Evolutionary conservation across 92 coral and sea anemone genomes (phyloP).

Genomic region (Bergia sp.): DNA sequence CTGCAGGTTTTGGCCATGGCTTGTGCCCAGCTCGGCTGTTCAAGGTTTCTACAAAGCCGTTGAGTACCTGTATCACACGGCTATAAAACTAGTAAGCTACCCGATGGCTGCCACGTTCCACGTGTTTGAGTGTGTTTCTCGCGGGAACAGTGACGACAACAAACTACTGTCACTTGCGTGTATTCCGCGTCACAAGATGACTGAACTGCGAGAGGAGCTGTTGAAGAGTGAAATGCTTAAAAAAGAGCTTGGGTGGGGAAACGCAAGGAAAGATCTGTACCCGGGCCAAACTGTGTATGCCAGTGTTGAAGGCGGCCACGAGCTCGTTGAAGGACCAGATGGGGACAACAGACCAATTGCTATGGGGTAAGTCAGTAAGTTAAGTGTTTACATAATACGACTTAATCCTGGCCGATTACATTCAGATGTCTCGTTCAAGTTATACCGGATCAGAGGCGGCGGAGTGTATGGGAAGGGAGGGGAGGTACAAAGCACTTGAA

Average conservation of each 20-base stretch:
- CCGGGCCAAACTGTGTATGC: not conserved
- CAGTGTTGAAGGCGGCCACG: slow-evolving; percentile 8
- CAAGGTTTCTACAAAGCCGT: slow-evolving; percentile 9
- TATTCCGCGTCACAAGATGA: slow-evolving; percentile 10
- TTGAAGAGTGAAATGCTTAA: not conserved
- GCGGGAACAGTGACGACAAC: not conserved
- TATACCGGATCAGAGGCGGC: too few species aligned
- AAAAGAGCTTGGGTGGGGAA: not conserved
- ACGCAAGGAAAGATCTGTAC: not conserved
- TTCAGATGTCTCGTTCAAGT: too few species aligned
- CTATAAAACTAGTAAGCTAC: not conserved
- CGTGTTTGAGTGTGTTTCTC: not conserved
- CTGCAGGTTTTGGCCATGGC: slow-evolving; percentile 25
- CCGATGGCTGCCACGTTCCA: slow-evolving; percentile 12
- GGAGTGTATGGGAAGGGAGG: too few species aligned
- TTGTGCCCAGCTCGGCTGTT: not conserved
- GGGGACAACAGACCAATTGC: slow-evolving; percentile 13
- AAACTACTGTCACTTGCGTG: not conserved
- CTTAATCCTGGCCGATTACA: too few species aligned
- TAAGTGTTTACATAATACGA: too few species aligned
- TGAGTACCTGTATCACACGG: not conserved
- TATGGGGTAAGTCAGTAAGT: not conserved
- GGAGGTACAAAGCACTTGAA: too few species aligned
- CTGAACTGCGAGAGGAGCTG: not conserved
- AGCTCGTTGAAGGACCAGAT: not conserved